A percentile compares a stretch with the other conserved stretches of the same genome.
Evolutionary conservation across 2,888 invertebrate genomes (phyloP).

Genomic region (Calameuta filiformis): DNA sequence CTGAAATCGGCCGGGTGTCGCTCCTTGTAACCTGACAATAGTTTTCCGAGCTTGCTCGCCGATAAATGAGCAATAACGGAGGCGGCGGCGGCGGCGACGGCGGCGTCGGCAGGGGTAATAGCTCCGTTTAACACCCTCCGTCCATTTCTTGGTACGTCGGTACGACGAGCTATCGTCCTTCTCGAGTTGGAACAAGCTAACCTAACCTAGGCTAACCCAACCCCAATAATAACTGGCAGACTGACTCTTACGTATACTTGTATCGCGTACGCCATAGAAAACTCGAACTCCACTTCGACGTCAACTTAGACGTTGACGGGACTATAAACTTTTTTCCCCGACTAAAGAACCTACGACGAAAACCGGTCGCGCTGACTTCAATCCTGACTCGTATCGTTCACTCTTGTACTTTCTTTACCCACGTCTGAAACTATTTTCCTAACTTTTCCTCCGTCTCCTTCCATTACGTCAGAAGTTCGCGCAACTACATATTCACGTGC

Average conservation of each 20-base stretch:
- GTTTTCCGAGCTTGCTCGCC: slow-evolving; percentile 37
- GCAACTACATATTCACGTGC: no score
- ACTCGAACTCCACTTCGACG: background rate
- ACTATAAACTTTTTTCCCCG: background rate
- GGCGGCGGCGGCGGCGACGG: slow-evolving; percentile 27
- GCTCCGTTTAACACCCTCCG: slow-evolving; percentile 46
- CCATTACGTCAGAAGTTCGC: background rate
- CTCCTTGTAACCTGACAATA: slow-evolving; percentile 32
- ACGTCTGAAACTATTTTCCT: background rate
- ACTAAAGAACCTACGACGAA: background rate
- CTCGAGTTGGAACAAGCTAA: background rate
- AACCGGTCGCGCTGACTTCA: background rate
- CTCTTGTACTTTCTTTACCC: background rate
- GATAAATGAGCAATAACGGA: slow-evolving; percentile 55
- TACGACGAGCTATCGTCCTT: slow-evolving; percentile 12
- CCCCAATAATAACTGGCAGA: slow-evolving; percentile 14
- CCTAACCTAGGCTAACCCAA: background rate
- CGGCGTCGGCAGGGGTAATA: slow-evolving; percentile 40
- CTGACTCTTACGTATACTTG: background rate
- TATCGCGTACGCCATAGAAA: background rate
- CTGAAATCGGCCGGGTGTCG: background rate
- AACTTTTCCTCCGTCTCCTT: background rate
- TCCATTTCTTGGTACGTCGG: slow-evolving; percentile 22
- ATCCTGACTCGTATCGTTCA: background rate
- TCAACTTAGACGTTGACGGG: background rate